These are phyloP conservation scores for Horisme vitalbata DNA, from an alignment of 2,888 invertebrate genomes.

Conservation along the genomic window DNA sequence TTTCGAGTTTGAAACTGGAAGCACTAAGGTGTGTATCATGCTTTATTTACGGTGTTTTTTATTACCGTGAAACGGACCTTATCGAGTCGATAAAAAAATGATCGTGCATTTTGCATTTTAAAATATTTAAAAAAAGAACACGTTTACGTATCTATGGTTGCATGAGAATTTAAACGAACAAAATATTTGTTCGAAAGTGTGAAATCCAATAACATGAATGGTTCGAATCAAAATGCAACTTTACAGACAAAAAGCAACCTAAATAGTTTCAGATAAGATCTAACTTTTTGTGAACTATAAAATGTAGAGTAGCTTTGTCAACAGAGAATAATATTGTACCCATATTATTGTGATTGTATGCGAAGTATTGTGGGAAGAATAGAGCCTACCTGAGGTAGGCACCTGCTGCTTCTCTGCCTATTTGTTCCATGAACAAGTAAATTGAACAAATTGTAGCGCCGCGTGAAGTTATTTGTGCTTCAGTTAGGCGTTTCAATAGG, in stretches of 20 bases:
- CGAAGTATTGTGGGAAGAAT: conserved; percentile 51
- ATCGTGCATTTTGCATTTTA: conserved; percentile 29
- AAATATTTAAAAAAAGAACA: conserved; percentile 30
- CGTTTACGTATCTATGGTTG: conserved; percentile 34
- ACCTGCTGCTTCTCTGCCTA: conserved; percentile 58
- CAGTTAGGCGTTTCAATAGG: conserved; percentile 31
- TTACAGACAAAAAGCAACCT: conserved; percentile 6
- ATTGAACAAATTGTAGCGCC: conserved; percentile 65
- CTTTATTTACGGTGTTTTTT: conserved; percentile 50
- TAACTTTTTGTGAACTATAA: not conserved
- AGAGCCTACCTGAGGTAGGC: conserved; percentile 67
- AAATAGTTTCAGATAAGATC: not conserved
- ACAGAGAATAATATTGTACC: conserved; percentile 33
- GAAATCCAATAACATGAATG: conserved; percentile 51
- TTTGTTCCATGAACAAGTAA: conserved; percentile 37
- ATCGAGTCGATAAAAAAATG: conserved; percentile 40
- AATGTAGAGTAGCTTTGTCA: conserved; percentile 25
- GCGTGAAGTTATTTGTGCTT: conserved; percentile 58
- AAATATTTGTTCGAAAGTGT: conserved; percentile 46
- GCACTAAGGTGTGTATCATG: conserved; percentile 13
- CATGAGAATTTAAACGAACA: conserved; percentile 25
- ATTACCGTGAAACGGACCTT: conserved; percentile 49
- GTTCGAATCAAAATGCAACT: conserved; percentile 37
- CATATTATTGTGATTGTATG: conserved; percentile 37
- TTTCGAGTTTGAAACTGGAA: conserved; percentile 7